Evolutionary conservation across 1,140 invertebrate genomes (phyloP), one percentile per base, ranked within the genome.

Genomic region (Polypedilum vanderplanki): DNA sequence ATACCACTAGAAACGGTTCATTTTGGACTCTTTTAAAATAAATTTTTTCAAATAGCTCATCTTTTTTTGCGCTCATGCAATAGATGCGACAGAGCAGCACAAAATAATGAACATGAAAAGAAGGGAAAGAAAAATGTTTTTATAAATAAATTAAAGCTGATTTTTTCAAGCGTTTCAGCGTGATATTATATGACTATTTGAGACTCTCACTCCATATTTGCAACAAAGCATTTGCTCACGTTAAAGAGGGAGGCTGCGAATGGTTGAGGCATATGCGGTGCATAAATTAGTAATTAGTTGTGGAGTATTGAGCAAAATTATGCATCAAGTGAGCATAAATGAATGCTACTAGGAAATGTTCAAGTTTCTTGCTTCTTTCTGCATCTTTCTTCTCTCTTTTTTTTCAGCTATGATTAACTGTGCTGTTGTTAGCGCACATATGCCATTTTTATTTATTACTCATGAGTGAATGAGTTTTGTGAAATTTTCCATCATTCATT

Each of bases 281-380:
- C 17, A 70, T 70, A 20, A 70, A 70, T 70, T 70, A 70, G 65
- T 70, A 70, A 70, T 70, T 70, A 70, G 65, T 20, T 70, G 65
- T 70, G 65, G 65, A 70, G 65, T 10, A 70, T 18, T 70, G 65
- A 70, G 20, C 65, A 57, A 57, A 57, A 57, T 57, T 57, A 57
- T 57, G 46, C 46, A 57, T 12, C 46, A n/a, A 57, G 46, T 57
- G n/a, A 57, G 46, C 46, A 57, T 57, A 57, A 57, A 57, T 57
- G 46, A 57, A 57, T 57, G 46, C 46, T 57, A 57, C 46, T 57
- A 57, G 46, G 46, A 57, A 57, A 57, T 57, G 46, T 57, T 33
- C 24, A 33, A 33, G 24, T 33, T 33, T 33, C 24, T 33, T 33
- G 24, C 24, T 33, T n/a, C 24, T 33, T 33, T 33, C 24, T 57